These are phyloP conservation scores for Lepus europaeus DNA, from an alignment of 2,113 vertebrate genomes.

Conservation along the genomic window DNA sequence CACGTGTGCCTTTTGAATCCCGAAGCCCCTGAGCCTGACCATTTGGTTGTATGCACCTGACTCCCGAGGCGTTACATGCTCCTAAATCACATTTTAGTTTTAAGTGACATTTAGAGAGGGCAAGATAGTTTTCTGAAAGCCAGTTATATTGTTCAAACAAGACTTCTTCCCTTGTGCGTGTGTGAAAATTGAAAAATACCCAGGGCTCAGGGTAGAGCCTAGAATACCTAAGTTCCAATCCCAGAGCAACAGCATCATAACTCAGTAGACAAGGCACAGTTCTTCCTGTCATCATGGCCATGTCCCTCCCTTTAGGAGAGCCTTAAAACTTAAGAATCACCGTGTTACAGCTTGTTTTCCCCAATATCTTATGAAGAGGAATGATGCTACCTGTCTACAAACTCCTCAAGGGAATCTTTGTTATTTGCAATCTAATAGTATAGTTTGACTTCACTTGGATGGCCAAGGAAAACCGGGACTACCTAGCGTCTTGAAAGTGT, in stretches of 20 bases:
- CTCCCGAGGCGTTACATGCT: not conserved
- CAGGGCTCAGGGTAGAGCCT: not conserved
- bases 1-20: not conserved
- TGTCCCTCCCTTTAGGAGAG: not conserved
- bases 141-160: conserved; percentile 14
- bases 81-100: conserved; percentile 39
- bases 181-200: not conserved
- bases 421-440: not conserved
- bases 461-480: conserved; percentile 11
- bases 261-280: not conserved
- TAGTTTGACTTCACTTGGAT: not conserved
- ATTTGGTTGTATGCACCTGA: not conserved
- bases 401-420: not conserved
- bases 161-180: not conserved
- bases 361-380: not conserved
- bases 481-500: not conserved
- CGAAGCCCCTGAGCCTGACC: not conserved
- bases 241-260: not conserved
- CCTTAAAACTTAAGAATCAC: not conserved
- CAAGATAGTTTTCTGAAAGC: conserved; percentile 19
- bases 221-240: not conserved
- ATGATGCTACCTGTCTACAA: not conserved
- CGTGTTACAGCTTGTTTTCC: not conserved
- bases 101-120: conserved; percentile 42
- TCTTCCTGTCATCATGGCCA: not conserved